Percentiles rank a stretch among this genome's conserved stretches.
Evolutionary conservation across 2,888 invertebrate species (phyloP).

Genomic region (Galerucella nymphaeae): DNA sequence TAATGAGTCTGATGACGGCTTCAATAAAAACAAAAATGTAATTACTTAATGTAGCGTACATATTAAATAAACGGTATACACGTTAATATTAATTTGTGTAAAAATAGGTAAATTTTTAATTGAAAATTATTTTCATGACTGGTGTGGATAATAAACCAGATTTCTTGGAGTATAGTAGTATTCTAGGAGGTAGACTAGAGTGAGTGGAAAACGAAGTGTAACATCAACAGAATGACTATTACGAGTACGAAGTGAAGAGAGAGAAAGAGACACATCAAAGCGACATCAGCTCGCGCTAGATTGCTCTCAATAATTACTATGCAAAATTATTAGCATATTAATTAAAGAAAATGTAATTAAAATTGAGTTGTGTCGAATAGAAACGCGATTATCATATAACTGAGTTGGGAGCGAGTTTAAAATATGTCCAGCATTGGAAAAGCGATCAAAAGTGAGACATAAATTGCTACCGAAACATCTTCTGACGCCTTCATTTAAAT

Average conservation of each 20-base stretch:
- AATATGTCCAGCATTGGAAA: constrained; percentile 61
- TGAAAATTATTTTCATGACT: too few relatives aligned
- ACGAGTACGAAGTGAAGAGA: constrained; percentile 15
- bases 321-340: constrained; percentile 69
- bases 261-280: constrained; percentile 62
- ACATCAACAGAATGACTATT: background rate
- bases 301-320: constrained; percentile 68
- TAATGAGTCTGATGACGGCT: constrained; percentile 46
- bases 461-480: constrained; percentile 63
- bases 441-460: constrained; percentile 62
- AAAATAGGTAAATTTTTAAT: too few relatives aligned
- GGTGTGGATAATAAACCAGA: too few relatives aligned
- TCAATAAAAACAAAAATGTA: constrained; percentile 46
- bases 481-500: constrained; percentile 63
- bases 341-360: constrained; percentile 69
- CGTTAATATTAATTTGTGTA: too few relatives aligned
- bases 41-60: constrained; percentile 38
- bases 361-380: constrained; percentile 66
- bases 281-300: constrained; percentile 65
- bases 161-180: too few relatives aligned
- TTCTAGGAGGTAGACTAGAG: background rate
- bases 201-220: background rate
- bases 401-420: constrained; percentile 57
- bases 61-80: too few relatives aligned
- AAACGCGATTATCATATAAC: constrained; percentile 64